Base-by-base conservation (phyloP, 2,888 invertebrate species). In the Cylloceria caligata region DNA sequence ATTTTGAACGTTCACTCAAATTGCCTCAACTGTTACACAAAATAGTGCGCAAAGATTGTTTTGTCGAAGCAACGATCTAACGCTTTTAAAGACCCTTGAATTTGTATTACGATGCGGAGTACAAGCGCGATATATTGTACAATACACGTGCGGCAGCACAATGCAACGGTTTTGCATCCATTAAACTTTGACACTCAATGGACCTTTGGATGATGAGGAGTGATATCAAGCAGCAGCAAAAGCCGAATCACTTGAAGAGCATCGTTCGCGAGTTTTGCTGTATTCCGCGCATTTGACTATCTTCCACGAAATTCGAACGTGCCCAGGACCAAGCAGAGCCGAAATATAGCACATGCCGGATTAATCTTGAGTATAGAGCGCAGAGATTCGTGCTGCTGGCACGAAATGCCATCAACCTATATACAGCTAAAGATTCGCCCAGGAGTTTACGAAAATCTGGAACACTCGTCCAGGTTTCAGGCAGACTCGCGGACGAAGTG, bases 401-500 rank as follows among this genome's bases (percentile, higher is more conserved):
- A 57, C 47, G 55, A 55, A 55, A 55, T 62, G 36, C 45, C 7
- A 34, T 65, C 24, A 34, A 36, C 11, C 27, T 27, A 19, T 47
- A 16, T 42, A n/a, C 62, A n/a, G 16, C 9, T 24, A n/a, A 19
- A 27, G 2, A 3, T 62, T 7, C 24, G 9, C n/a, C 49, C 47
- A 55, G 65, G 62, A 80, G 76, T 80, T 80, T 47, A 49, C 65
- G 75, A 75, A 80, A 80, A 80, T 80, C 76, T 76, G 76, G 52
- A 49, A 16, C 42, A 16, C 27, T 36, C 49, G 62, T 69, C 34
- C 39, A 55, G 69, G 47, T 11, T 64, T 16, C 42, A 6, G n/a
- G 42, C 11, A 27, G 16, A 55, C 27, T 69, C 60, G 67, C 49
- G 55, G 60, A 64, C 60, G 62, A 60, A 76, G 71, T 27, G 47